Percentiles rank a stretch among this genome's conserved stretches.
Conservation (phyloP, 2,797 vertebrate species). For the Pygocentrus nattereri region DNA sequence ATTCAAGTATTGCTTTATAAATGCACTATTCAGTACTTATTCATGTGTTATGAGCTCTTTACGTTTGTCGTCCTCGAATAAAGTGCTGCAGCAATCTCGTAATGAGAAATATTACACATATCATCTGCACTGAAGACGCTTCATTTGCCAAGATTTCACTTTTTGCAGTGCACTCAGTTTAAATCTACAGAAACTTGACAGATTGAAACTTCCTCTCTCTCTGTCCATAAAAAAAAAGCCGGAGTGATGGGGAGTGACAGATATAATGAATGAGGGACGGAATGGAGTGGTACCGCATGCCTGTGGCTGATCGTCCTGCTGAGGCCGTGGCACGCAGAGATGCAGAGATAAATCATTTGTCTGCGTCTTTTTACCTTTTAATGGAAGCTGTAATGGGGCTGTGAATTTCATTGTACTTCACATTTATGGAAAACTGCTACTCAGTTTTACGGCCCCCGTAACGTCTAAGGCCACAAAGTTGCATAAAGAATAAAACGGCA, state of each 20-base stretch:
- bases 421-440: neutral
- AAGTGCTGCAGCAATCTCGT: too few relatives aligned
- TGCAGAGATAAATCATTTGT: neutral
- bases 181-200: neutral
- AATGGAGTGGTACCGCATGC: neutral
- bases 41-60: too few relatives aligned
- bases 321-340: neutral
- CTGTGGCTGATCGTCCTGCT: neutral
- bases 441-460: neutral
- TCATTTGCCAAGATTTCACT: too few relatives aligned
- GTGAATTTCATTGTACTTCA: neutral
- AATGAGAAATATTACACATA: too few relatives aligned
- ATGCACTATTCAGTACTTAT: too few relatives aligned
- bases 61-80: too few relatives aligned
- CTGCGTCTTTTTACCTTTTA: neutral
- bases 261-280: conserved; percentile 2
- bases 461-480: neutral
- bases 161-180: neutral
- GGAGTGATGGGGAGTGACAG: conserved; percentile 7
- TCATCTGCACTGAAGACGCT: too few relatives aligned
- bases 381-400: neutral
- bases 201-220: neutral
- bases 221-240: neutral
- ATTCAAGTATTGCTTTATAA: too few relatives aligned
- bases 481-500: neutral